These are phyloP conservation scores for Chiridota heheva DNA, from an alignment of 35 echinoderm and acorn worm genomes.

Conservation along the genomic window DNA sequence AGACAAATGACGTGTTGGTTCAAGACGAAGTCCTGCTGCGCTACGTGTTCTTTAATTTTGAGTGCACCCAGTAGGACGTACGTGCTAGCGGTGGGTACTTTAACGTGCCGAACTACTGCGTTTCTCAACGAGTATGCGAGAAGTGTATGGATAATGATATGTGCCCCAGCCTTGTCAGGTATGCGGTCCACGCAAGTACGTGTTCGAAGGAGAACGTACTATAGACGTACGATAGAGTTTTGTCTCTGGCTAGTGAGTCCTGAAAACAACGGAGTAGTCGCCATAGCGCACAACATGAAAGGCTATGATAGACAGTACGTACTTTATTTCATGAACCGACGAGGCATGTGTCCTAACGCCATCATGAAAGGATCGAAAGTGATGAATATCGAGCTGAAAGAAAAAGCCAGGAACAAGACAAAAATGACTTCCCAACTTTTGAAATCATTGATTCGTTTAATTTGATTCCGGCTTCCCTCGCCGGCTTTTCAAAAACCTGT, in stretches of 20 bases:
- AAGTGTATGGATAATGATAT: background rate
- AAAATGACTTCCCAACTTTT: background rate
- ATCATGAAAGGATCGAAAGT: conserved; percentile 69
- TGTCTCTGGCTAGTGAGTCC: conserved; percentile 52
- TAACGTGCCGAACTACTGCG: conserved; percentile 60
- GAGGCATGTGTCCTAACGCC: conserved; percentile 48
- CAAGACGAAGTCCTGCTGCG: background rate
- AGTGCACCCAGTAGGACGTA: conserved; percentile 47
- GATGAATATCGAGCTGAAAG: conserved; percentile 33
- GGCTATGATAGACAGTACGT: conserved; percentile 72
- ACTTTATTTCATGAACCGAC: conserved; percentile 33
- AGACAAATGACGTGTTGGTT: background rate
- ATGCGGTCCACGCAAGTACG: conserved; percentile 24
- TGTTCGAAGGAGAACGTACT: conserved; percentile 52
- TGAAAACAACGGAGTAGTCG: conserved; percentile 15
- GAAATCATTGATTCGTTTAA: conserved; percentile 67
- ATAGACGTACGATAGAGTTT: conserved; percentile 42
- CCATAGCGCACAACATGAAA: conserved; percentile 73
- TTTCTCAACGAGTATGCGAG: conserved; percentile 51
- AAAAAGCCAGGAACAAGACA: conserved; percentile 15
- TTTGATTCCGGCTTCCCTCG: conserved; percentile 76
- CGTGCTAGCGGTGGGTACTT: background rate
- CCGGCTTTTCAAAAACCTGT: conserved; percentile 60
- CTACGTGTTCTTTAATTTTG: conserved; percentile 80
- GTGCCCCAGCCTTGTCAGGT: conserved; percentile 2